Conservation (phyloP, 2,797 vertebrate species). For the Protosalanx chinensis region DNA sequence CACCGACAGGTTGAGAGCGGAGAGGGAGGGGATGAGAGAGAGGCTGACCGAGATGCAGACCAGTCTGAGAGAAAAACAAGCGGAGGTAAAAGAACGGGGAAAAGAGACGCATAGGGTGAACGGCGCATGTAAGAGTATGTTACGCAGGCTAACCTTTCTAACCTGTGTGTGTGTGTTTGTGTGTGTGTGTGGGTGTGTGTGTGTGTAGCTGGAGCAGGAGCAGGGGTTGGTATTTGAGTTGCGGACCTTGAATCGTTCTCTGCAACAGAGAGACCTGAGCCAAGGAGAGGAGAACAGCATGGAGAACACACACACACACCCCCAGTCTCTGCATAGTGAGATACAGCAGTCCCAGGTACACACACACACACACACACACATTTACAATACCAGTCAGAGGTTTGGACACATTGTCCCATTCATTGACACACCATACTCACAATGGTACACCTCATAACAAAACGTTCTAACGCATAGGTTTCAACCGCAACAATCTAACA, state of each 20-base stretch:
- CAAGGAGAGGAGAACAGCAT: slow-evolving; percentile 70
- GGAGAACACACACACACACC: slow-evolving; percentile 52
- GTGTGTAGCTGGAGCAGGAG: slow-evolving; percentile 74
- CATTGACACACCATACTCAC: too few relatives aligned
- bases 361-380: slow-evolving; percentile 64
- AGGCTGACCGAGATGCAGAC: slow-evolving; percentile 62
- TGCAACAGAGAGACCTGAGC: slow-evolving; percentile 69
- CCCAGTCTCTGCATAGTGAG: slow-evolving; percentile 54
- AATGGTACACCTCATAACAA: neutral
- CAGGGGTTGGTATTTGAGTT: slow-evolving; percentile 77
- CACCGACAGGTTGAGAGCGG: slow-evolving; percentile 56
- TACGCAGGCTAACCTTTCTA: neutral
- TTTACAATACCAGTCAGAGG: too few relatives aligned
- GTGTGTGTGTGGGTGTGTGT: slow-evolving; percentile 19
- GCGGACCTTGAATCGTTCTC: slow-evolving; percentile 70
- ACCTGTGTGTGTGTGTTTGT: slow-evolving; percentile 19
- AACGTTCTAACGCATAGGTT: too few relatives aligned
- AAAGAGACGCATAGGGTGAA: neutral
- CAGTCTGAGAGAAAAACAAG: slow-evolving; percentile 67
- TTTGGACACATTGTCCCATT: too few relatives aligned
- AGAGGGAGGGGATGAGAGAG: slow-evolving; percentile 64
- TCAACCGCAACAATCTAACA: neutral
- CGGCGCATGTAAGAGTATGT: neutral
- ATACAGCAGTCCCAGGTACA: slow-evolving; percentile 58
- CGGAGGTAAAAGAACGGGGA: slow-evolving; percentile 62